Percentiles rank a stretch among this genome's conserved stretches.
Conservation (phyloP, 2,888 invertebrate species). For the Mimachlamys varia region DNA sequence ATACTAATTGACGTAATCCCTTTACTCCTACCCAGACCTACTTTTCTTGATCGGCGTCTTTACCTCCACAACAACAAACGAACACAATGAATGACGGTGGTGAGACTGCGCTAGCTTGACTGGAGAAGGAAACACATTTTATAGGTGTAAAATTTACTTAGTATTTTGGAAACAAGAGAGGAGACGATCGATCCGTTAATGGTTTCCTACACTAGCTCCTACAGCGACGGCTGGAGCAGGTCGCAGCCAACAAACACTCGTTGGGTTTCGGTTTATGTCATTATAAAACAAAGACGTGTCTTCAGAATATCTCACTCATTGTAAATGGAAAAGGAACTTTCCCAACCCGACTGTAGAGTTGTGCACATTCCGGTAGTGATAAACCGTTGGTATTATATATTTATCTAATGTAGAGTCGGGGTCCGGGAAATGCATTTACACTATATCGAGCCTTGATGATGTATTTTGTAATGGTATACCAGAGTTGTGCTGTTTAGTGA, state of each 20-base stretch:
- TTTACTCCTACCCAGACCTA: background rate
- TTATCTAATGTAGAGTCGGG: too few species aligned
- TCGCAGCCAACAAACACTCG: conserved; percentile 11
- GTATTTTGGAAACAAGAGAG: conserved; percentile 31
- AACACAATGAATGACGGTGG: background rate
- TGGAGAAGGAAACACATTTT: background rate
- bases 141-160: conserved; percentile 36
- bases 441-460: background rate
- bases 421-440: too few species aligned
- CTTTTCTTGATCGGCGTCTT: background rate
- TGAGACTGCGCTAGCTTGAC: conserved; percentile 7
- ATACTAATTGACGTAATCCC: conserved; percentile 14
- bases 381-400: too few species aligned
- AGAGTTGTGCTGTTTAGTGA: background rate
- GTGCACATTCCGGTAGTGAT: background rate
- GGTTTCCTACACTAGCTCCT: background rate
- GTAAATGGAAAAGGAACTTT: background rate
- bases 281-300: conserved; percentile 11
- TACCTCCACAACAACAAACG: background rate
- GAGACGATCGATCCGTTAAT: conserved; percentile 21
- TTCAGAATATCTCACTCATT: background rate
- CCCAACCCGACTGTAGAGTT: background rate
- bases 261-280: background rate
- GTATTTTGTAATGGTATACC: background rate
- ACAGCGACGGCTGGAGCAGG: conserved; percentile 20